Base-by-base conservation (phyloP, 2,797 vertebrate genomes). In the Urosaurus nigricauda region DNA sequence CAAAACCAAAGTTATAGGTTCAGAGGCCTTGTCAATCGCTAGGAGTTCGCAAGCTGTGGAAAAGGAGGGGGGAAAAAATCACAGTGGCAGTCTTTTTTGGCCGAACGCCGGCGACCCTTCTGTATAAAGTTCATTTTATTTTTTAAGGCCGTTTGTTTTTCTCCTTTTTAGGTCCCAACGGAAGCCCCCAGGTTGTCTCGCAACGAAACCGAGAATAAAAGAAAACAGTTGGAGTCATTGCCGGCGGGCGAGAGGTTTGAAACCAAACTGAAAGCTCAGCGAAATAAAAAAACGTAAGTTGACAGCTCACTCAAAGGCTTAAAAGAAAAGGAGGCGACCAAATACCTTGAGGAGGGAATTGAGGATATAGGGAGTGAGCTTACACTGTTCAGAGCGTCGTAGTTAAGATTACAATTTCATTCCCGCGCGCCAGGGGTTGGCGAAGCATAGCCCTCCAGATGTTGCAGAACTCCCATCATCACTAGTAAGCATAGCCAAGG, bases 1-100 rank as follows among this genome's bases (percentile, higher is more conserved):
- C 9, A 99, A 96, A 16, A 99, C 98, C 85, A 99, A 94, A 9
- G 97, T 97, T 91, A 98, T 89, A 0, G 96, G 86, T 11, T 95
- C 93, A 47, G 70, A 79, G 5, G 96, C 73, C 56, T 94, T 92
- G 78, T 94, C 96, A 58, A 98, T 96, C 6, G 97, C 97, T 85
- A 99, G 96, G 89, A 95, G 92, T 86, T 96, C 94, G 37, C 93
- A 84, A 14, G 98, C 98, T 99, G 93, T 78, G 37, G 70, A 75
- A 92, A 47, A 90, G 71, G 71, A 21, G 16, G 4, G 26, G 2
- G n/a, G n/a, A n/a, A n/a, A 53, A 81, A 40, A 40, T 35, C 9
- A 2, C 6, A 9, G 19, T 9, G 29, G 9, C 26, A 68, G 65
- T 68, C 19, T 65, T n/a, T n/a, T 63, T 63, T 65, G 26, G 3